Evolutionary conservation across 2,113 vertebrate genomes (phyloP), one percentile per base, ranked within the genome.

Genomic region (Parus major): DNA sequence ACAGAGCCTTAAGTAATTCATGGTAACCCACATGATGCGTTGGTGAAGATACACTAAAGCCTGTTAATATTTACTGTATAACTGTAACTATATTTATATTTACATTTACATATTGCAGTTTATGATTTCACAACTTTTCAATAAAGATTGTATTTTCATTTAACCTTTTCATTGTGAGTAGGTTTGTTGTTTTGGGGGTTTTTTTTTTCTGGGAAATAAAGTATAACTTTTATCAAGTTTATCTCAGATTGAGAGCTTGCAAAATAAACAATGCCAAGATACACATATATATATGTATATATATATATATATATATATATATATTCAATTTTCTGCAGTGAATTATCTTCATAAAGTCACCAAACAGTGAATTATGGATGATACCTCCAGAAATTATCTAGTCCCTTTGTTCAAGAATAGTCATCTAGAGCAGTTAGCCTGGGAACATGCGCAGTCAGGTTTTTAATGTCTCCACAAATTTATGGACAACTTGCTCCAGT

Each of bases 1-100:
- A 92, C 28, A 77, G 7, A 59, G 47, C 8, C 35, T 94, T 46
- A 95, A 95, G 93, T 44, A 59, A 83, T 87, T 92, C 46, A 60
- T 78, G 39, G 44, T 63, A 93, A 88, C 46, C 23, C 27, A 71
- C 44, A 59, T 55, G 71, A 83, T 44, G 29, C 35, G 75, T 88
- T 86, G 33, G 21, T 73, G n/a, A 57, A 90, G 82, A 82, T 41
- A 53, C 10, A 12, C n/a, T 70, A 59, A 82, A 92, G 21, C 25
- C 23, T 88, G 17, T 17, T 90, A 57, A 79, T 49, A 68, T 84
- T 86, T 76, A 76, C 28, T 86, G 28, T 42, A 41, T 50, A 77
- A 27, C 10, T 88, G 28, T 10, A 88, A 53, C 5, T 53, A 33
- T 35, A 76, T 17, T 35, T 47, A 42, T 69, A 46, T 41, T 50